These are phyloP conservation scores for Galerucella nymphaeae DNA, from an alignment of 2,888 invertebrate species.

Conservation along the genomic window DNA sequence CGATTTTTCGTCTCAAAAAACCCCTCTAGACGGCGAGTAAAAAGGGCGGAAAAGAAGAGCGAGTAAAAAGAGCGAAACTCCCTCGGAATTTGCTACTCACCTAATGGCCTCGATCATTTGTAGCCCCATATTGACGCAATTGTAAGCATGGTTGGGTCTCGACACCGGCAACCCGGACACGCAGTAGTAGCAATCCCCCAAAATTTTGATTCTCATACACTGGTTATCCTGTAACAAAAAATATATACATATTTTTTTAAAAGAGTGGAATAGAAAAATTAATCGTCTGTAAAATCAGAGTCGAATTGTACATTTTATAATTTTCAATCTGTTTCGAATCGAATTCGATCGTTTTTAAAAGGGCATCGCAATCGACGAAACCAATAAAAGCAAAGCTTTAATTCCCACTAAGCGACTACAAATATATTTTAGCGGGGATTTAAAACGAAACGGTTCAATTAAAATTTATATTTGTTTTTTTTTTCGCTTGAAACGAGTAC, in stretches of 20 bases:
- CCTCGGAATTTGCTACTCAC: no score
- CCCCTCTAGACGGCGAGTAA: no score
- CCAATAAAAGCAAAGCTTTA: slow-evolving; percentile 7
- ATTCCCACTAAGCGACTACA: slow-evolving; percentile 18
- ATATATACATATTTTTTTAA: no score
- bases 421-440: slow-evolving; percentile 13
- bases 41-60: no score
- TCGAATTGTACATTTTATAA: no score
- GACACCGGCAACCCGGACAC: slow-evolving; percentile 93
- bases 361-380: not conserved
- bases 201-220: slow-evolving; percentile 94
- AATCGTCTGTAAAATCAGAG: no score
- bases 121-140: slow-evolving; percentile 95
- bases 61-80: no score
- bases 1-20: no score
- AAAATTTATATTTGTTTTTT: not conserved
- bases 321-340: not conserved
- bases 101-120: slow-evolving; percentile 96
- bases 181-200: slow-evolving; percentile 96
- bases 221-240: slow-evolving; percentile 82
- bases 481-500: no score
- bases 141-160: slow-evolving; percentile 92
- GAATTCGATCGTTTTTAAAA: slow-evolving; percentile 1
- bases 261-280: no score
- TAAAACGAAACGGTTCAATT: not conserved